Conservation (phyloP, 2,797 vertebrate species). For the Pangasius djambal region DNA sequence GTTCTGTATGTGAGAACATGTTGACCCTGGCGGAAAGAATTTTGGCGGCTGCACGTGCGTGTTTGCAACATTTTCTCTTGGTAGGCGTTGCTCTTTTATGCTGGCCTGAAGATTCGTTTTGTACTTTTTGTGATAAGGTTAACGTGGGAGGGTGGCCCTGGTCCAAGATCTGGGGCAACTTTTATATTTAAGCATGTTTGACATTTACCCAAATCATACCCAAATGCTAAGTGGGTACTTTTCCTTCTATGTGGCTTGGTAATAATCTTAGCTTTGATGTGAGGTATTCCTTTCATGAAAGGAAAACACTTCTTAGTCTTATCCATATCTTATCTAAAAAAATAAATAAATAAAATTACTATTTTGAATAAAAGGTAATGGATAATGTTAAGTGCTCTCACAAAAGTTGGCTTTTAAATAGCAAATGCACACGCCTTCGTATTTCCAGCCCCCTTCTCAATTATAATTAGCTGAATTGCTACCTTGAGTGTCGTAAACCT, state of each 20-base stretch:
- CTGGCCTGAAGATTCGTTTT: neutral
- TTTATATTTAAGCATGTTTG: slow-evolving; percentile 17
- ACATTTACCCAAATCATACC: neutral
- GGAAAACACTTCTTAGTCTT: neutral
- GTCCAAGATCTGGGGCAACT: slow-evolving; percentile 12
- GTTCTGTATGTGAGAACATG: neutral
- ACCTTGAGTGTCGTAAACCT: neutral
- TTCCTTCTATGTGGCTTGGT: neutral
- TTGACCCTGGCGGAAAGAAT: slow-evolving; percentile 7
- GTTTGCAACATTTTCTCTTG: neutral
- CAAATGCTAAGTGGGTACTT: neutral
- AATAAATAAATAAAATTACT: neutral
- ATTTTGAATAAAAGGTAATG: neutral
- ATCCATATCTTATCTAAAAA: too few relatives aligned
- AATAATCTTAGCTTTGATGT: neutral
- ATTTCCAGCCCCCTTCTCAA: neutral
- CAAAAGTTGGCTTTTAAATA: neutral
- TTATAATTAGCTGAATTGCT: neutral
- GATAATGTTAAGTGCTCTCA: neutral
- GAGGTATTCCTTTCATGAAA: neutral
- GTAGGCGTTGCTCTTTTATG: slow-evolving; percentile 11
- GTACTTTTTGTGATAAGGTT: neutral
- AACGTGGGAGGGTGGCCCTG: neutral
- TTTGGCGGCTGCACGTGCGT: neutral
- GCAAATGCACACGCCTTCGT: neutral